Base-by-base conservation (phyloP, 2,888 invertebrate species). In the Drosophila greeni region DNA sequence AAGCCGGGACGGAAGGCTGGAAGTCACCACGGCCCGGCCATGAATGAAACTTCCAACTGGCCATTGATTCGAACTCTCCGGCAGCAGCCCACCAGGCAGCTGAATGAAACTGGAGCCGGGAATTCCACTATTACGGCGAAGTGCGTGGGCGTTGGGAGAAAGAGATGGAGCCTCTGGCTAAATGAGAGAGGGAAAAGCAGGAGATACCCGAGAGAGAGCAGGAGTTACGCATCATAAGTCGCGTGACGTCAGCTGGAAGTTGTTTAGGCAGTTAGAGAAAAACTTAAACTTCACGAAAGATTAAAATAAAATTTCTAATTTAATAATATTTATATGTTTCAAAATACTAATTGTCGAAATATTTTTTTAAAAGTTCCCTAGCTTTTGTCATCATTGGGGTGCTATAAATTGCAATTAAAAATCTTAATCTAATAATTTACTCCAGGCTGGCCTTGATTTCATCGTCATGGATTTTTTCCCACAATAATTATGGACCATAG, bases 31-130 rank as follows among this genome's bases (percentile, higher is more conserved):
- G 29, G 29, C 40, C 57, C 40, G n/a, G 51, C 61, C 52, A 76
- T 76, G 75, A 76, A 76, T 76, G 75, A 76, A 76, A 52, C 43
- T 70, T 68, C 66, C 73, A 70, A 42, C 26, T 45, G 48, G 42
- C 52, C 56, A 52, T 49, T 57, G 61, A 59, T 23, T 37, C 59
- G 54, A 51, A 47, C 42, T 48, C 37, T 60, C 51, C 42, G 51
- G 2, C 39, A 45, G 39, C 20, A 43, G 51, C 33, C 33, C 8
- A 12, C 18, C 45, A 5, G 45, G 18, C 16, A 43, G 37, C 64
- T 65, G 40, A 65, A 65, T 64, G 64, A 64, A 65, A 64, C 18
- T 26, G 64, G 40, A 53, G 65, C 65, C 53, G 51, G 65, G 65
- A 65, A 45, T 40, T 39, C 29, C 51, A 62, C 62, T 52, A 64